Percentiles rank a stretch among this genome's conserved stretches.
phyloP scores from a whole-genome alignment of 2,113 vertebrate genomes.

The Albula glossodonta region DNA sequence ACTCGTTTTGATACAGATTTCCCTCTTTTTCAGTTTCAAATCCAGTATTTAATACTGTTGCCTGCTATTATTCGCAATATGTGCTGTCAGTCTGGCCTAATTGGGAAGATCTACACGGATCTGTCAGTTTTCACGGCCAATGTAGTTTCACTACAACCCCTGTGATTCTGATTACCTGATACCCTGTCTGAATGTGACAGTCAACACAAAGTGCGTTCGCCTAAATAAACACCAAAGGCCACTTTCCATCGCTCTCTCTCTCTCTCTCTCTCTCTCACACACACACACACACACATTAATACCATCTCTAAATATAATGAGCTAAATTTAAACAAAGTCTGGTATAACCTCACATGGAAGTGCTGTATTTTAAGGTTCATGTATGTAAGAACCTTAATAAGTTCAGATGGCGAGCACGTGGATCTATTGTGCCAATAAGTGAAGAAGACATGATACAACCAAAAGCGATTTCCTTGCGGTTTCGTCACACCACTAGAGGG shows the following conservation, averaged over 20 bases:
- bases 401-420: background rate
- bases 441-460: background rate
- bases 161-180: background rate
- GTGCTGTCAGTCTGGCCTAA: background rate
- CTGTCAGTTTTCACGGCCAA: no score
- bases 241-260: background rate
- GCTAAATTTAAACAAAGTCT: background rate
- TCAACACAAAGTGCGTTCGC: background rate
- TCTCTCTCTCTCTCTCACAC: constrained; percentile 12
- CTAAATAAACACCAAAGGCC: background rate
- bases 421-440: background rate
- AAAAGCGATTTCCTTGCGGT: background rate
- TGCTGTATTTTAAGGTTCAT: background rate
- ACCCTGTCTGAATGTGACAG: no score
- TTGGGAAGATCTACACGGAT: no score
- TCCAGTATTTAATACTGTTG: no score
- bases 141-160: background rate
- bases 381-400: background rate
- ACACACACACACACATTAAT: constrained; percentile 4
- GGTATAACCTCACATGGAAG: background rate
- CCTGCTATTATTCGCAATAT: background rate
- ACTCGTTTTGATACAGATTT: background rate
- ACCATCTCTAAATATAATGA: background rate
- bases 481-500: background rate
- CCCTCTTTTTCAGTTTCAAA: background rate